These are phyloP conservation scores for Phalacrocorax pelagicus DNA, from an alignment of 2,113 vertebrate genomes.

Conservation along the genomic window DNA sequence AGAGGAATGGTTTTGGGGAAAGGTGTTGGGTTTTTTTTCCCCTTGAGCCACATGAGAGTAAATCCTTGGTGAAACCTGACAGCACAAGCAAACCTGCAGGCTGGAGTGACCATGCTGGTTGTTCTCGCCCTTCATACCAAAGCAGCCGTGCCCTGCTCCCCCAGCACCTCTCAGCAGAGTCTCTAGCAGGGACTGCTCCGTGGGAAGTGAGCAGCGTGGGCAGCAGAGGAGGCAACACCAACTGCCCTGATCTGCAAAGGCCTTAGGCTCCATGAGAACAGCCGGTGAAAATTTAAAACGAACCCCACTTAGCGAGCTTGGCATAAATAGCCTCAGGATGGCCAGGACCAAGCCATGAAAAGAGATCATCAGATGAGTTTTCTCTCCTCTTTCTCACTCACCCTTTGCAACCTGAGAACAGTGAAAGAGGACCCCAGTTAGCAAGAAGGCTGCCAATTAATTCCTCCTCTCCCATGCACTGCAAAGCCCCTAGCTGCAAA, in stretches of 20 bases:
- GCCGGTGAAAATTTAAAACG: not conserved
- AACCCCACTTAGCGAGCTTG: not conserved
- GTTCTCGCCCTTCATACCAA: not conserved
- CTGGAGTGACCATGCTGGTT: not conserved
- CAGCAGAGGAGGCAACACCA: not conserved
- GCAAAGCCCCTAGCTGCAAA: not conserved
- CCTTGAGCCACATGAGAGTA: not conserved
- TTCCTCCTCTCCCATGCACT: not conserved
- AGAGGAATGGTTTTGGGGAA: not conserved
- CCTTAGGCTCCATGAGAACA: not conserved
- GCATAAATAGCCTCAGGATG: not conserved
- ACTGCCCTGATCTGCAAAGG: not conserved
- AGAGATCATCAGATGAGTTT: not conserved
- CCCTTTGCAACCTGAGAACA: constrained; percentile 11
- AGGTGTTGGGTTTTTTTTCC: not conserved
- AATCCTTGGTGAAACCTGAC: not conserved
- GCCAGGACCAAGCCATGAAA: not conserved
- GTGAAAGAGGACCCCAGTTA: constrained; percentile 18
- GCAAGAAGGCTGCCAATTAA: constrained; percentile 22
- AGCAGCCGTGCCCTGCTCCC: not conserved
- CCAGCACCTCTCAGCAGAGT: not conserved
- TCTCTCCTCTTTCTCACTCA: not conserved
- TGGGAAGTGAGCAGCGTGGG: accelerated
- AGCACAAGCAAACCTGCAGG: not conserved
- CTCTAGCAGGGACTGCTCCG: accelerated